phyloP scores from a whole-genome alignment of 2,888 invertebrate species.

The Callinectes sapidus region DNA sequence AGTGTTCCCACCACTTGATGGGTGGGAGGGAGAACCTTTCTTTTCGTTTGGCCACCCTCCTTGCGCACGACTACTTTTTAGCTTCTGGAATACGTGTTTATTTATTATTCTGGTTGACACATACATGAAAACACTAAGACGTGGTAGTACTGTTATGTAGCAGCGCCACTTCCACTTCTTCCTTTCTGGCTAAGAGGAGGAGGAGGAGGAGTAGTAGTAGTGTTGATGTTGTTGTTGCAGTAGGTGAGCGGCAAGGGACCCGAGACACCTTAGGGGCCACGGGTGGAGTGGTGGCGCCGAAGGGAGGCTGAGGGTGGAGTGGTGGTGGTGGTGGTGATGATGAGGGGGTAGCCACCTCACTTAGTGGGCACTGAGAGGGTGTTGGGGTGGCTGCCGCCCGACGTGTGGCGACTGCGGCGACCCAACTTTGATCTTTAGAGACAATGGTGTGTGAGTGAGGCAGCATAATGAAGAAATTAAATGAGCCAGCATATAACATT shows the following conservation, averaged over 20 bases:
- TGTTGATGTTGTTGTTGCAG: neutral
- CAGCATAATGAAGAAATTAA: neutral
- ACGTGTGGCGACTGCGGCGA: constrained; percentile 71
- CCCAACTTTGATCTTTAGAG: constrained; percentile 70
- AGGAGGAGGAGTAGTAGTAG: constrained; percentile 7
- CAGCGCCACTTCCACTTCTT: constrained; percentile 15
- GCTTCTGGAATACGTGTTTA: constrained; percentile 32
- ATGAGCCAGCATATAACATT: neutral
- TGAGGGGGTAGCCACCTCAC: constrained; percentile 40
- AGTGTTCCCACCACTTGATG: neutral
- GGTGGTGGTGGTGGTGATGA: constrained; percentile 40
- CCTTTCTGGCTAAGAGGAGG: constrained; percentile 27
- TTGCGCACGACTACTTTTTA: neutral
- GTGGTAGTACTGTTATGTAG: constrained; percentile 29
- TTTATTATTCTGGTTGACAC: constrained; percentile 30
- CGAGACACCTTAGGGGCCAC: neutral
- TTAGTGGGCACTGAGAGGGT: constrained; percentile 66
- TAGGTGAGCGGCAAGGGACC: neutral
- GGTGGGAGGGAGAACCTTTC: constrained; percentile 13
- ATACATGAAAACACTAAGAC: constrained; percentile 35
- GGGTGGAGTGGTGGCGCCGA: neutral
- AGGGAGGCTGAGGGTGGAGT: constrained; percentile 9
- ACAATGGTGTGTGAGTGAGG: neutral
- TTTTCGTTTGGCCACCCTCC: neutral
- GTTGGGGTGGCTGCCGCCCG: constrained; percentile 70